Percentiles rank a stretch among this genome's conserved stretches.
These are phyloP conservation scores for Plebejus anna DNA, from an alignment of 2,888 invertebrate genomes.

Conservation along the genomic window DNA sequence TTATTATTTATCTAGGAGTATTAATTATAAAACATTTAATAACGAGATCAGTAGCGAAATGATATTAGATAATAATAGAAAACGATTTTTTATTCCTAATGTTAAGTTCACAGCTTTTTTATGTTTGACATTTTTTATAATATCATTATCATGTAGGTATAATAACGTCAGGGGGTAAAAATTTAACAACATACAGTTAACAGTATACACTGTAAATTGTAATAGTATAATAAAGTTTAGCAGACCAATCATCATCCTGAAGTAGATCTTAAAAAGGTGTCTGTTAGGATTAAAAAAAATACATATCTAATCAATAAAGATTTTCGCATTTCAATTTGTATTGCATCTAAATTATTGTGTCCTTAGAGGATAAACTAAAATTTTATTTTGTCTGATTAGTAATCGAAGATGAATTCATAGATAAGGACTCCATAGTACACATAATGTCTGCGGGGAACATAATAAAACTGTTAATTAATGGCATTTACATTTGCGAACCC, in stretches of 20 bases:
- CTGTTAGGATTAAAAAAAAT: too few species aligned
- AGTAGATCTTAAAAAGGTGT: too few species aligned
- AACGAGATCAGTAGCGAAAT: not conserved
- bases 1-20: conserved; percentile 4
- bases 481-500: not conserved
- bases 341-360: not conserved
- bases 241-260: too few species aligned
- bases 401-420: conserved; percentile 8
- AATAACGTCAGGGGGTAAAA: too few species aligned
- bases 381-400: conserved; percentile 1
- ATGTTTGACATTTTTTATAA: not conserved
- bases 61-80: not conserved
- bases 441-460: not conserved
- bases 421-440: not conserved
- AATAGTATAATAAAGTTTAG: too few species aligned
- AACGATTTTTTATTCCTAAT: not conserved
- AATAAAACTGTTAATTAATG: conserved; percentile 14
- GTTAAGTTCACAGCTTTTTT: not conserved
- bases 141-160: not conserved
- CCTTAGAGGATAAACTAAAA: not conserved
- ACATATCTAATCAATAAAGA: too few species aligned
- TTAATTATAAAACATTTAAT: conserved; percentile 9
- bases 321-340: not conserved
- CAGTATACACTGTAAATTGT: too few species aligned
- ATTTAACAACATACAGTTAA: too few species aligned